These are phyloP conservation scores for Zaprionus davidi DNA, from an alignment of 1,140 invertebrate species.

Conservation along the genomic window DNA sequence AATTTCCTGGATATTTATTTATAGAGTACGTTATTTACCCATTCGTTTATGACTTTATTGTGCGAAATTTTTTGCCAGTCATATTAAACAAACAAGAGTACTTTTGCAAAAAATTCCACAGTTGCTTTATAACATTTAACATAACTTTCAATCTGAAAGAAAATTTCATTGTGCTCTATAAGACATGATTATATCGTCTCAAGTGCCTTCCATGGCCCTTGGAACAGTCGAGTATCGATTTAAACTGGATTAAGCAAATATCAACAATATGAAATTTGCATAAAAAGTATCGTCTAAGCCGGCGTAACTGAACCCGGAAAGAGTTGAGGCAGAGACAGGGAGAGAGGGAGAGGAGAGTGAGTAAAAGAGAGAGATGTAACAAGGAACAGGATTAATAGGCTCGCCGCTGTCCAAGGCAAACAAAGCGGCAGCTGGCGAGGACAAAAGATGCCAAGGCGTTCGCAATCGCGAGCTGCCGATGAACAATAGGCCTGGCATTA, in stretches of 20 bases:
- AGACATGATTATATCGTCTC: not conserved
- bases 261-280: constrained; percentile 66
- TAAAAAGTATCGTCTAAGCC: constrained; percentile 67
- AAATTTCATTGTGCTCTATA: not conserved
- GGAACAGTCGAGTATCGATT: constrained; percentile 54
- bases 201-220: constrained; percentile 23
- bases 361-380: not conserved
- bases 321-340: not conserved
- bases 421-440: constrained; percentile 69
- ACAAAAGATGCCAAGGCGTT: constrained; percentile 71
- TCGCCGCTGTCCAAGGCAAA: constrained; percentile 70
- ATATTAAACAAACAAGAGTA: not conserved
- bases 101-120: not conserved
- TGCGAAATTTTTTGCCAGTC: not conserved
- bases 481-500: constrained; percentile 56
- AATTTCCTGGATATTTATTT: constrained; percentile 29
- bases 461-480: constrained; percentile 38
- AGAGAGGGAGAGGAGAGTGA: not conserved
- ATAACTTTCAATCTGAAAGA: not conserved
- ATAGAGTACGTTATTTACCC: not conserved
- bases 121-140: not conserved
- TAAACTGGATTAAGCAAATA: constrained; percentile 72
- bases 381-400: constrained; percentile 70
- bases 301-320: constrained; percentile 65
- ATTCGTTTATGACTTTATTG: not conserved